Percentiles rank a stretch among this genome's conserved stretches.
Conservation (phyloP, 30 jellyfish, hydroid and myxozoan species). For the Phacellophora camtschatica region DNA sequence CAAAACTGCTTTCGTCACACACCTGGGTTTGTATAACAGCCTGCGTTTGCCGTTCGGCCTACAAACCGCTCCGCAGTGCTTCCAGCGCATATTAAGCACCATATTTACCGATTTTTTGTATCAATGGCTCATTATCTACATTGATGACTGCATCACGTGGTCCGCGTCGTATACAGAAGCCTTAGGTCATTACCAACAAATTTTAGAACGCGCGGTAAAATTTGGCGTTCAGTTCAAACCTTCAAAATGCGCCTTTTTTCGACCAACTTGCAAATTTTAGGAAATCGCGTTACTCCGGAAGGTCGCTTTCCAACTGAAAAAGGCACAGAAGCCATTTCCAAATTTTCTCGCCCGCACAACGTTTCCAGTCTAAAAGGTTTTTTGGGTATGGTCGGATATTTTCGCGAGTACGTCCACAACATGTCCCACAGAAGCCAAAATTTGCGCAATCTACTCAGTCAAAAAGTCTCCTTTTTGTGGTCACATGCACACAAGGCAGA, state of each 20-base stretch:
- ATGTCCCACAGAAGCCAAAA: not conserved
- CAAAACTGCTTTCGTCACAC: slow-evolving; percentile 15
- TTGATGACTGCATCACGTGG: slow-evolving; percentile 27
- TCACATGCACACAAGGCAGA: not conserved
- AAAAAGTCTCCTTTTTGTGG: not conserved
- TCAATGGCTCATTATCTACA: slow-evolving; percentile 30
- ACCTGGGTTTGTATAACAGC: not conserved
- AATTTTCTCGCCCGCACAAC: not conserved
- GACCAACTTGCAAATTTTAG: not conserved
- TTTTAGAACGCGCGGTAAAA: not conserved
- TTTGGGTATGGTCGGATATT: slow-evolving; percentile 16
- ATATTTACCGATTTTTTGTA: slow-evolving; percentile 11
- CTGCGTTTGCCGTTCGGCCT: slow-evolving; percentile 3
- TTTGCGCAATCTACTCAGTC: not conserved
- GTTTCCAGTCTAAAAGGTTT: not conserved
- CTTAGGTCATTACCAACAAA: not conserved
- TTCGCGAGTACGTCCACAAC: not conserved
- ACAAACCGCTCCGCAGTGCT: slow-evolving; percentile 1
- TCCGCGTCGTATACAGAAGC: not conserved
- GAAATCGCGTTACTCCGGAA: slow-evolving; percentile 13
- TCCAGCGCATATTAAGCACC: slow-evolving; percentile 14
- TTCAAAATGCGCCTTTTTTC: not conserved
- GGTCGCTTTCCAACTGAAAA: slow-evolving; percentile 4
- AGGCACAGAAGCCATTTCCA: slow-evolving; percentile 2
- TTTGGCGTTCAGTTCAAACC: slow-evolving; percentile 42